Percentiles rank a stretch among this genome's conserved stretches.
phyloP scores from a whole-genome alignment of 2,888 invertebrate species.

The Sarcophaga caerulescens region DNA sequence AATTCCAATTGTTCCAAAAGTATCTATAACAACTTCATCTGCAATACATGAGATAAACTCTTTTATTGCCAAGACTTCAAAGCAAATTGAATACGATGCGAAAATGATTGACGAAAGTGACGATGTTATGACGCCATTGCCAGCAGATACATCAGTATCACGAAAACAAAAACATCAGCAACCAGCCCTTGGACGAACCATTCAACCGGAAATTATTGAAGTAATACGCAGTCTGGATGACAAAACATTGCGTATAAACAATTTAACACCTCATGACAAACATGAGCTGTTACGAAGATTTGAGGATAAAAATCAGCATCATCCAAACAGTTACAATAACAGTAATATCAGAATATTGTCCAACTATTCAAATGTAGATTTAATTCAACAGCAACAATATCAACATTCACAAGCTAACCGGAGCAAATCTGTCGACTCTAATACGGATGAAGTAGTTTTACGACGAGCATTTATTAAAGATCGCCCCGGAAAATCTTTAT shows the following conservation, averaged over 20 bases:
- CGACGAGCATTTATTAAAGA: constrained; percentile 70
- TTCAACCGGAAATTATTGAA: constrained; percentile 77
- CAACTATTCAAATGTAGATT: constrained; percentile 22
- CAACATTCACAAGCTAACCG: constrained; percentile 41
- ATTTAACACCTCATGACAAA: constrained; percentile 73
- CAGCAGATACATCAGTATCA: constrained; percentile 30
- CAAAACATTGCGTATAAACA: constrained; percentile 76
- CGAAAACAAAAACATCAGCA: constrained; percentile 10
- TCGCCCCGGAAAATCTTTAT: constrained; percentile 65
- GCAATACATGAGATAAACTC: too few relatives aligned
- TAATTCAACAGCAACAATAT: constrained; percentile 28
- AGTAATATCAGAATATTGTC: constrained; percentile 24
- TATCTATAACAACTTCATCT: too few relatives aligned
- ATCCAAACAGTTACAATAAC: constrained; percentile 29
- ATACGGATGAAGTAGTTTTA: constrained; percentile 68
- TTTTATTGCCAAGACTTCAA: constrained; percentile 74
- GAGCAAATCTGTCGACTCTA: constrained; percentile 54
- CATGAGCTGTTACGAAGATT: constrained; percentile 70
- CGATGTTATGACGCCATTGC: constrained; percentile 81
- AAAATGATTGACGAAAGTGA: constrained; percentile 79
- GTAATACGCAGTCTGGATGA: constrained; percentile 77
- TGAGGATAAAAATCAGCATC: constrained; percentile 45
- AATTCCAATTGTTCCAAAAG: background rate
- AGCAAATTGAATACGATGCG: constrained; percentile 78
- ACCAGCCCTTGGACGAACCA: constrained; percentile 70